Conservation (phyloP, 2,888 invertebrate genomes). For the Acleris literana region DNA sequence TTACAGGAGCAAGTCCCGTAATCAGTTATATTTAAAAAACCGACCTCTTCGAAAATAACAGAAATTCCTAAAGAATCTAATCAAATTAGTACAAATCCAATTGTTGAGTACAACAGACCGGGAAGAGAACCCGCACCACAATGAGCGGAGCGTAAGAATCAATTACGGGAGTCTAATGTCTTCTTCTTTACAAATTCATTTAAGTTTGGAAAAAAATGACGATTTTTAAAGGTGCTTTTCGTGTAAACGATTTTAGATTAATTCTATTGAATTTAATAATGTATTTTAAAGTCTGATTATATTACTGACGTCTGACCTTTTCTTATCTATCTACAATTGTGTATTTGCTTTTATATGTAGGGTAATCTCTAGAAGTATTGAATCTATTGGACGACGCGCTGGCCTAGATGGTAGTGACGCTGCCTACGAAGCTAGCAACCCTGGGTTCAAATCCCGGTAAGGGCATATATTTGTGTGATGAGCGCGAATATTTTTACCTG, state of each 20-base stretch:
- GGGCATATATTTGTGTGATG: too few species aligned
- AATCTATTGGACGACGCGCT: too few species aligned
- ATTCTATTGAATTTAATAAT: too few species aligned
- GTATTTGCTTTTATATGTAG: too few species aligned
- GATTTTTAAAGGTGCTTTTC: conserved; percentile 15
- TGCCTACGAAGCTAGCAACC: too few species aligned
- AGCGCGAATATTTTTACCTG: too few species aligned
- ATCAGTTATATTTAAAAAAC: conserved; percentile 16
- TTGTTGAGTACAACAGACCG: conserved; percentile 49
- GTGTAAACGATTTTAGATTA: conserved; percentile 22
- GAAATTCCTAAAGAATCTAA: conserved; percentile 40
- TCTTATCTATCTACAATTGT: too few species aligned
- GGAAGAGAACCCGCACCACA: conserved; percentile 48
- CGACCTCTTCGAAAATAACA: conserved; percentile 28
- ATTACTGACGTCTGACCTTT: too few species aligned
- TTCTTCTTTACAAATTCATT: conserved; percentile 50
- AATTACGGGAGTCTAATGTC: conserved; percentile 62
- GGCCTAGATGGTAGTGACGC: too few species aligned
- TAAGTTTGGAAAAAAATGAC: conserved; percentile 34
- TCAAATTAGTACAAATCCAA: conserved; percentile 58
- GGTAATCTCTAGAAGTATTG: too few species aligned
- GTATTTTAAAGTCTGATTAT: too few species aligned
- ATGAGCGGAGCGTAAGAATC: conserved; percentile 66
- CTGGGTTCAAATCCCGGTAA: too few species aligned
- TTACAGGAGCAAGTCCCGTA: conserved; percentile 5